These are phyloP conservation scores for Chamaea fasciata DNA, from an alignment of 2,113 vertebrate genomes.

Conservation along the genomic window DNA sequence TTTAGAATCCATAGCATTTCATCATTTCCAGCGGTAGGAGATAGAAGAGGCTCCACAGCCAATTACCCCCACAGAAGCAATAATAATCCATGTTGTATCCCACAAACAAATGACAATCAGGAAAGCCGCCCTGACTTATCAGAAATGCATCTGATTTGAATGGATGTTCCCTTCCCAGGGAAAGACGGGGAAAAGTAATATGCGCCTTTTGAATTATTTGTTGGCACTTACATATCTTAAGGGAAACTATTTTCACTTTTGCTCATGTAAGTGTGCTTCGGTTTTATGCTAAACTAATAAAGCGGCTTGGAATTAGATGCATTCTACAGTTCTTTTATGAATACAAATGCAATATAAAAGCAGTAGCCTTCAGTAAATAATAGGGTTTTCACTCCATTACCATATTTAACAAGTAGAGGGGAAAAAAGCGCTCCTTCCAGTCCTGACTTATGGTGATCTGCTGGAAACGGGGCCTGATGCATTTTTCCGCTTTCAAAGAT, in stretches of 20 bases:
- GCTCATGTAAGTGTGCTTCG: not conserved
- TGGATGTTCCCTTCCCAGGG: not conserved
- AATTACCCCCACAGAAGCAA: conserved; percentile 18
- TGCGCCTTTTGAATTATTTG: not conserved
- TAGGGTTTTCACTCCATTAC: not conserved
- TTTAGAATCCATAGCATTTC: conserved; percentile 44
- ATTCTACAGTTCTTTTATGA: not conserved
- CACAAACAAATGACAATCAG: not conserved
- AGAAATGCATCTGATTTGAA: not conserved
- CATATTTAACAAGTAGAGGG: conserved; percentile 8
- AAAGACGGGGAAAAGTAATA: not conserved
- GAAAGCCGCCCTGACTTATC: not conserved
- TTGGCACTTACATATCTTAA: not conserved
- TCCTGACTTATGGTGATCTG: not conserved
- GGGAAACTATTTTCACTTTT: not conserved
- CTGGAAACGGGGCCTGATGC: not conserved
- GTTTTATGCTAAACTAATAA: not conserved
- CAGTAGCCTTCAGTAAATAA: conserved; percentile 24
- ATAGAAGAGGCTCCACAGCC: conserved; percentile 1
- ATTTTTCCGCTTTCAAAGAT: conserved; percentile 40
- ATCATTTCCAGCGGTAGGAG: conserved; percentile 35
- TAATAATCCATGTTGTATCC: not conserved
- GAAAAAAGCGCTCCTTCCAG: not conserved
- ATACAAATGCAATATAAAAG: conserved; percentile 1
- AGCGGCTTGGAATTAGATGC: not conserved